Conservation (phyloP, 2,113 vertebrate genomes). For the Microcebus ravelobensis region DNA sequence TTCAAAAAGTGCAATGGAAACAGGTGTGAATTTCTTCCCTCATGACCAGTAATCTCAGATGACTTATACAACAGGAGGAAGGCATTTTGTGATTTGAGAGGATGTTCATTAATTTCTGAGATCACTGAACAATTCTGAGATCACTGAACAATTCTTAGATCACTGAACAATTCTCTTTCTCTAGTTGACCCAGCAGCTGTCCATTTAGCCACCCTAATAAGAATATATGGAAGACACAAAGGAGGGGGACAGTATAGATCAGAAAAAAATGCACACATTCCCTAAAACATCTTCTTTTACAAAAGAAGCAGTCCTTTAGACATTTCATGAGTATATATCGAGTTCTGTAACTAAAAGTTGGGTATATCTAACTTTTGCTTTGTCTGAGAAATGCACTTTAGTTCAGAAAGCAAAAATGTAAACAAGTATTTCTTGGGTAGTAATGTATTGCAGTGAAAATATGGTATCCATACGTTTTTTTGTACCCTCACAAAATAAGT, state of each 20-base stretch:
- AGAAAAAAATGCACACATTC: neutral
- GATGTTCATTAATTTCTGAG: neutral
- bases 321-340: neutral
- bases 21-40: neutral
- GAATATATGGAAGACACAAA: neutral
- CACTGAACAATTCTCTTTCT: neutral
- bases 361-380: neutral
- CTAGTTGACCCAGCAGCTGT: neutral
- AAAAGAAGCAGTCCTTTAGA: neutral
- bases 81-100: neutral
- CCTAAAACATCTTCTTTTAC: neutral
- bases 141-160: neutral
- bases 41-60: neutral
- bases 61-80: neutral
- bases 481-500: neutral
- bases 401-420: constrained; percentile 45
- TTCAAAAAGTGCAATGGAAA: neutral
- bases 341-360: neutral
- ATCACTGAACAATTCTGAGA: neutral
- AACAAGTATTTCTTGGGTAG: constrained; percentile 49
- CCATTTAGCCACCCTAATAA: neutral
- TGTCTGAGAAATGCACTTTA: constrained; percentile 47
- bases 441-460: constrained; percentile 37
- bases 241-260: neutral
- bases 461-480: neutral